phyloP scores from a whole-genome alignment of 1,140 invertebrate species.

The Brachionus plicatilis region DNA sequence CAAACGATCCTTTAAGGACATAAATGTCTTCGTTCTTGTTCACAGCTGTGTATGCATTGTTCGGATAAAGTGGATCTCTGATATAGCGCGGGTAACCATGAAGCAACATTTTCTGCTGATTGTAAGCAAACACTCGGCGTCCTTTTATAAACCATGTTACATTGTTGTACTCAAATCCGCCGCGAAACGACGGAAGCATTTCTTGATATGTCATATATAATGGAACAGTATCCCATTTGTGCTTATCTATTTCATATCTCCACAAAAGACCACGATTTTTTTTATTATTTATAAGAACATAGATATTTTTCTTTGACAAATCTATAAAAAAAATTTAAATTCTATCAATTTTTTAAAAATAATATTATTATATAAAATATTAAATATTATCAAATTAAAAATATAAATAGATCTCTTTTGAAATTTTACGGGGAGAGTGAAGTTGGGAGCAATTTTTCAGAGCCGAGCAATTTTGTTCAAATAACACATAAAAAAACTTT shows the following conservation, averaged over 20 bases:
- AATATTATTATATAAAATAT: no score
- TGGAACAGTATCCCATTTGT: background rate
- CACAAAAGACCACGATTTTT: background rate
- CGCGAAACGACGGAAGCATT: background rate
- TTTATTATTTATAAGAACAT: background rate
- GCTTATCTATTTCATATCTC: background rate
- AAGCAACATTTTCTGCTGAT: background rate
- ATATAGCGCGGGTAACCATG: background rate
- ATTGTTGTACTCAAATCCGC: background rate
- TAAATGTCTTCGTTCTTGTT: background rate
- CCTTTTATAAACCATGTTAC: constrained; percentile 18
- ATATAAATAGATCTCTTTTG: no score
- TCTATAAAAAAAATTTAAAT: background rate
- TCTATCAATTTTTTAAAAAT: background rate
- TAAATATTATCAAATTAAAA: no score
- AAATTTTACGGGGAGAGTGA: no score
- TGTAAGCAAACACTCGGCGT: background rate
- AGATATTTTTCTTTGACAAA: background rate
- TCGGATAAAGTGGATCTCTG: background rate
- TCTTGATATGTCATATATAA: background rate
- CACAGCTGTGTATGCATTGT: background rate
- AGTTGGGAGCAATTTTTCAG: no score
- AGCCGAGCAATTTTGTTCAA: no score
- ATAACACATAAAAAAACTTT: no score
- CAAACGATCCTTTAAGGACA: constrained; percentile 8